Base-by-base conservation (phyloP, 2,797 vertebrate genomes). In the Sebastes taczanowskii region DNA sequence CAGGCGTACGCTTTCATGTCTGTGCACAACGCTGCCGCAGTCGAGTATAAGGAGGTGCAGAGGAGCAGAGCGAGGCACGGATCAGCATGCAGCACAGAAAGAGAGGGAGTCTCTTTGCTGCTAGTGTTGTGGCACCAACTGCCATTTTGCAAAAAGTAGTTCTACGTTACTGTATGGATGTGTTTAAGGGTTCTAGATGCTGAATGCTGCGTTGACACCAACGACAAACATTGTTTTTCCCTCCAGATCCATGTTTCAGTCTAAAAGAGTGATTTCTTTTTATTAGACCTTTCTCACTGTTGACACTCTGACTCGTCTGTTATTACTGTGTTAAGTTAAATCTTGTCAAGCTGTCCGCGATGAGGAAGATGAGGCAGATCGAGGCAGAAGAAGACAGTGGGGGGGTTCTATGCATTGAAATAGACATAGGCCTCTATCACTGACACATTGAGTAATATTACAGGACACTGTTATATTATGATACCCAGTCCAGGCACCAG, bases 1-100 rank as follows among this genome's bases (percentile, higher is more conserved):
- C 75, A 55, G 71, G 66, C 59, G 42, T 38, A 23, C 6, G 73
- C 73, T 82, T 86, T 83, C 55, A 89, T 73, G 75, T 82, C 30
- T 11, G 27, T 68, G 76, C 62, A 23, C 73, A 14, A 7, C 6
- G 20, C 61, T 2, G 73, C 71, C 4, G 23, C 77, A 58, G 67
- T 76, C 71, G 4, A 60, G 74, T n/a, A 22, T 46, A 27, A 67
- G 74, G 6, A 38, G 76, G 69, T 65, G 81, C 66, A n/a, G 64
- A 30, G 49, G 69, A 73, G 67, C 69, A 34, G 42, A 70, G 60
- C 2, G 16, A 76, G 16, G 32, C 38, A 2, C 20, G 2, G 59
- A 86, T 80, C 77, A 67, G 30, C 49, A 30, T 65, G 71, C 52
- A n/a, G 73, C 76, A 58, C 35, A 11, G 20, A 2, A 0, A 38